These are phyloP conservation scores for Halesus radiatus DNA, from an alignment of 1,140 invertebrate species.

Conservation along the genomic window DNA sequence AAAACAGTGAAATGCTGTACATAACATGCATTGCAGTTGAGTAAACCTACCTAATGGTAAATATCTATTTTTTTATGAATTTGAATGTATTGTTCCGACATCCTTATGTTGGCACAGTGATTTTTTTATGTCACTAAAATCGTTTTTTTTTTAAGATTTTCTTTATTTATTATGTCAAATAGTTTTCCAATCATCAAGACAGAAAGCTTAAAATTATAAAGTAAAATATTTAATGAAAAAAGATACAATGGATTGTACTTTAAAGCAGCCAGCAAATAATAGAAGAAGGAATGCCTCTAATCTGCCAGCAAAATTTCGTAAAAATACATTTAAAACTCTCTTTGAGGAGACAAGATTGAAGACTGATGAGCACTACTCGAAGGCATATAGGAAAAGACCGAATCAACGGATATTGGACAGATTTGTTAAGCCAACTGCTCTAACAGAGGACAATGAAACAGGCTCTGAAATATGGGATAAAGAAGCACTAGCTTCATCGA, in stretches of 20 bases:
- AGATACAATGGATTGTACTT: constrained; percentile 16
- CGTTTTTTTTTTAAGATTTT: too few relatives aligned
- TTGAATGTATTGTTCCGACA: too few relatives aligned
- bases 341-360: constrained; percentile 2
- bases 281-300: neutral
- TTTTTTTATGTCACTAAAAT: too few relatives aligned
- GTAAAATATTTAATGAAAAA: neutral
- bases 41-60: too few relatives aligned
- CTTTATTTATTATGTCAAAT: too few relatives aligned
- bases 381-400: neutral
- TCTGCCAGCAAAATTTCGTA: neutral
- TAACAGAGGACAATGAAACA: neutral
- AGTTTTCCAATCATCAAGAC: too few relatives aligned
- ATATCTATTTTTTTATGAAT: too few relatives aligned
- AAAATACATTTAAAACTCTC: neutral
- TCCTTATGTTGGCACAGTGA: too few relatives aligned
- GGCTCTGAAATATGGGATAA: constrained; percentile 15
- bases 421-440: neutral
- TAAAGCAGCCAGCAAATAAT: neutral
- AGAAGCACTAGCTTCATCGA: neutral
- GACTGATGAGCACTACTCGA: neutral
- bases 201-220: neutral
- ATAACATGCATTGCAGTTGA: too few relatives aligned
- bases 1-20: too few relatives aligned
- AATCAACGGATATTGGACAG: constrained; percentile 3